Percentiles rank a stretch among this genome's conserved stretches.
phyloP scores from a whole-genome alignment of 2,888 invertebrate species.

The Acrobasis repandana region DNA sequence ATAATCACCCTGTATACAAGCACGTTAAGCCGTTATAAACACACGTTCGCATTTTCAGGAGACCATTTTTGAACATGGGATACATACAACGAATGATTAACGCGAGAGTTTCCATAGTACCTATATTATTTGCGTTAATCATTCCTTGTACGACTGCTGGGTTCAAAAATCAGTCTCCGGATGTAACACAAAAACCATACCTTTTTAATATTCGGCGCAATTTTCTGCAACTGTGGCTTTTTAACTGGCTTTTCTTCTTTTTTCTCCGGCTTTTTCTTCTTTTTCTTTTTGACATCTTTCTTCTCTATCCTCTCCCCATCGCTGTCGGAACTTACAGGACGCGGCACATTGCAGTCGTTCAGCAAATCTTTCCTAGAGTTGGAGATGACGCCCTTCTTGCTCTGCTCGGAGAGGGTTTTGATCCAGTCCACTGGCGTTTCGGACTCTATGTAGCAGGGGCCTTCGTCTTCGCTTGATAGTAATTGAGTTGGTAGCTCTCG shows the following conservation, averaged over 20 bases:
- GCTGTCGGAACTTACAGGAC: constrained; percentile 60
- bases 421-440: constrained; percentile 75
- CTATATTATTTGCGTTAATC: too few species aligned
- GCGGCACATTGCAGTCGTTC: constrained; percentile 68
- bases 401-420: constrained; percentile 68
- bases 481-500: constrained; percentile 79
- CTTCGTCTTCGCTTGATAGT: constrained; percentile 77
- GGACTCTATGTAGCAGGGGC: constrained; percentile 72
- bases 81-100: too few species aligned
- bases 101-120: too few species aligned
- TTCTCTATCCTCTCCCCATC: constrained; percentile 48
- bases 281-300: constrained; percentile 44
- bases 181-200: constrained; percentile 47
- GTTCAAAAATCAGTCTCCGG: too few species aligned
- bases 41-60: too few species aligned
- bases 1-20: too few species aligned
- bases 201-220: constrained; percentile 64
- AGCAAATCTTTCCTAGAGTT: constrained; percentile 77
- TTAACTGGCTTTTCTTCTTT: constrained; percentile 36
- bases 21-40: too few species aligned
- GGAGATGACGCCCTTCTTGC: constrained; percentile 61
- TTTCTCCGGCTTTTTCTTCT: constrained; percentile 45
- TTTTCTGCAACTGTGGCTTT: constrained; percentile 44
- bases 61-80: too few species aligned
- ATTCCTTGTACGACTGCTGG: too few species aligned